Base-by-base conservation (phyloP, 1,140 invertebrate genomes). In the Halesus radiatus region DNA sequence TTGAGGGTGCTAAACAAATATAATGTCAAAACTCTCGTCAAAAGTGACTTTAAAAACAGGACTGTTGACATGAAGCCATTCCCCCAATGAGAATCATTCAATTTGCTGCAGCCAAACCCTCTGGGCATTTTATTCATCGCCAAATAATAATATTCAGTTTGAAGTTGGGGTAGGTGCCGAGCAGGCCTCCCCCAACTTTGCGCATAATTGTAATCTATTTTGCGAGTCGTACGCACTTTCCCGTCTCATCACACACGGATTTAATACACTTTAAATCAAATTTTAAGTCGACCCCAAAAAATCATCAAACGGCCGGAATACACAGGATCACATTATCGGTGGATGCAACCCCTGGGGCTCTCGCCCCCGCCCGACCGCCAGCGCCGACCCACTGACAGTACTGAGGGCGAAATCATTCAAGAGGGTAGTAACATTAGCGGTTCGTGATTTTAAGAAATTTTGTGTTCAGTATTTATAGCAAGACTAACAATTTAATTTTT, bases 251-350 rank as follows among this genome's bases (percentile, higher is more conserved):
- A 81, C 80, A 81, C 80, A 81, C 77, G 64, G 77, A 79, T 81
- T 81, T 81, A 81, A 81, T 81, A 81, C 80, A 79, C 58, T 79
- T 66, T 74, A 78, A 81, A 81, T 81, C 80, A 79, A 81, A 81
- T 81, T 81, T 79, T 79, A 77, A 70, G 3, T 37, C 53, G 73
- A 78, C 80, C 80, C 80, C 76, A 81, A 81, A 81, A 81, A 81
- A 81, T 81, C 80, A 81, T 81, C 80, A 81, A 81, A 81, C 80
- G 77, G 53, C 64, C 53, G 50, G 16, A 62, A 37, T 70, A 52
- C 52, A 29, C 54, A 54, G 54, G 80, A 78, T 60, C 53, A 58
- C 72, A 79, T 81, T 76, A 81, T 81, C 76, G 75, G 76, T 29
- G 32, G 32, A 72, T 50, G 18, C 66, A 45, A 45, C 37, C 37